Evolutionary conservation across 2,888 invertebrate species (phyloP).

Genomic region (Allygus modestus): DNA sequence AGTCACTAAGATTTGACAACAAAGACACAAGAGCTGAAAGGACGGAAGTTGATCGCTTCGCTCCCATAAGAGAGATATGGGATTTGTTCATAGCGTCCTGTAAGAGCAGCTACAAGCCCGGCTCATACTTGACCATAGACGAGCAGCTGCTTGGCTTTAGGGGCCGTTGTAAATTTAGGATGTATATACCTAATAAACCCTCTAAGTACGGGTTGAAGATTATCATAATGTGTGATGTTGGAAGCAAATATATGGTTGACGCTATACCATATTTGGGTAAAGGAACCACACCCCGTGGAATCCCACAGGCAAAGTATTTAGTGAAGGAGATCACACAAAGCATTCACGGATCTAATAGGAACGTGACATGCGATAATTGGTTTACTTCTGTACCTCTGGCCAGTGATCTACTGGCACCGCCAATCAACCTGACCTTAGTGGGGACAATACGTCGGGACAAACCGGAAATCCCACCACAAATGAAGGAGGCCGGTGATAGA

Average conservation of each 20-base stretch:
- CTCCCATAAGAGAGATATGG: conserved; percentile 4
- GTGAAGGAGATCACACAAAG: conserved; percentile 31
- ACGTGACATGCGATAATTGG: conserved; percentile 58
- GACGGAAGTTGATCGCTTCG: not conserved
- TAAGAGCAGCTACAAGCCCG: conserved; percentile 24
- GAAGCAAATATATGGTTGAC: conserved; percentile 54
- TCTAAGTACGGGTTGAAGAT: conserved; percentile 57
- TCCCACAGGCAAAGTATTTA: conserved; percentile 14
- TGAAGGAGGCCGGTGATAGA: conserved; percentile 27
- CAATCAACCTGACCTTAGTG: conserved; percentile 47
- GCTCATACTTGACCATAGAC: conserved; percentile 44
- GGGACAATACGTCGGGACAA: conserved; percentile 42
- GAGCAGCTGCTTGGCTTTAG: conserved; percentile 56
- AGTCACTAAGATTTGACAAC: conserved; percentile 55
- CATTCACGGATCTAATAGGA: conserved; percentile 49
- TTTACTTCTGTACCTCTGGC: conserved; percentile 50
- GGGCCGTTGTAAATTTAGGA: conserved; percentile 53
- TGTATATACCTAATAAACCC: conserved; percentile 57
- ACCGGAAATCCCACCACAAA: conserved; percentile 55
- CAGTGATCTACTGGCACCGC: conserved; percentile 37
- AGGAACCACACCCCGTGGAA: conserved; percentile 4
- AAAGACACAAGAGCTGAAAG: conserved; percentile 1
- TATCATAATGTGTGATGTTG: conserved; percentile 56
- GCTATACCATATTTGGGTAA: conserved; percentile 50
- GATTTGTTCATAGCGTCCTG: conserved; percentile 46